Base-by-base conservation (phyloP, 2,113 vertebrate genomes). In the Panurus biarmicus region DNA sequence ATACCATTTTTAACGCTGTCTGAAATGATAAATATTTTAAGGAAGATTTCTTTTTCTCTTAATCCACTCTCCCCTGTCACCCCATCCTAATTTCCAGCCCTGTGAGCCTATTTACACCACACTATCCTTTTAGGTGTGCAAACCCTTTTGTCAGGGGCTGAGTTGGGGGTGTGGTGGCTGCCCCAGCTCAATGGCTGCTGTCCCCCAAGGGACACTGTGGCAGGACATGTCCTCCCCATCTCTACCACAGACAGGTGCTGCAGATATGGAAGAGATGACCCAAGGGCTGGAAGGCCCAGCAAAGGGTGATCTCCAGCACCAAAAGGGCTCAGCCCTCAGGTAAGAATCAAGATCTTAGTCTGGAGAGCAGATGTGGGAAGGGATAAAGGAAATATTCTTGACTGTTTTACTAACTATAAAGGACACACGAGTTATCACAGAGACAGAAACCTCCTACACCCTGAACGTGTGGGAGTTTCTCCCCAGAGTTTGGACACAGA, bases 121-220 rank as follows among this genome's bases (percentile, higher is more conserved):
- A 0, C 25, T 21, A 38, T 26, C 29, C 16, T 66, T 8, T 47
- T 29, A 25, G 4, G 13, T 38, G 51, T 12, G 47, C 38, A 62
- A 38, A 64, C 12, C 22, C 75, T 50, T 50, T 53, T 26, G 56
- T 18, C 23, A n/a, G 81, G 20, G 33, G n/a, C 5, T 8, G 58
- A 12, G 18, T 0, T 25, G 38, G 38, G 25, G 16, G 7, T 12
- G 26, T 24, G 25, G 35, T n/a, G 78, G 65, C 65, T 10, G 13
- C 19, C 29, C 35, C 65, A 23, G 65, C 44, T 35, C 1, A 0
- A 20, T 18, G 53, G 54, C 15, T 7, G 2, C 18, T 8, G 29
- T 33, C 7, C 35, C 31, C 3, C 16, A 9, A 5, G 14, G 38
- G 19, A 20, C 60, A 85, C 12, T 31, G 31, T 62, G 35, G 29